A percentile compares a stretch with the other conserved stretches of the same genome.
phyloP scores from a whole-genome alignment of 92 coral and sea anemone species.

The Parazoanthus swiftii region DNA sequence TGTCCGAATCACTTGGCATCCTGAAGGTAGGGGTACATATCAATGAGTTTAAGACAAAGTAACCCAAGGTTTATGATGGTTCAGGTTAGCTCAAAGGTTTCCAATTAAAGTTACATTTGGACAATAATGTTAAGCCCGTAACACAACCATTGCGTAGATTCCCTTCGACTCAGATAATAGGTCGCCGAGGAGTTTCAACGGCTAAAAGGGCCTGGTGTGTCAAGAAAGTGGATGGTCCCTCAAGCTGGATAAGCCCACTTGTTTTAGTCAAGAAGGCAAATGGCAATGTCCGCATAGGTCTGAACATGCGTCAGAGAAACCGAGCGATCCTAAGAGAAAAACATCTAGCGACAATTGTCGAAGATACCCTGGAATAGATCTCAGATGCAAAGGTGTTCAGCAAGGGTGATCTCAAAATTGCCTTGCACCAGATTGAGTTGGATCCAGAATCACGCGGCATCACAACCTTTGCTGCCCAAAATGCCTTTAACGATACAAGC shows the following conservation, averaged over 20 bases:
- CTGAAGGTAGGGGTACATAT: conserved; percentile 9
- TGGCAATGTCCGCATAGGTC: conserved; percentile 55
- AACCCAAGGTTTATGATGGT: conserved; percentile 47
- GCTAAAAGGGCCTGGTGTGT: conserved; percentile 50
- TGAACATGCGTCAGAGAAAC: conserved; percentile 65
- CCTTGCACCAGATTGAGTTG: conserved; percentile 64
- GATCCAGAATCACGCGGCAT: conserved; percentile 67
- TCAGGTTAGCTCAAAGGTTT: conserved; percentile 48
- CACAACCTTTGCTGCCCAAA: conserved; percentile 64
- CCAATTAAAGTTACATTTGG: conserved; percentile 47
- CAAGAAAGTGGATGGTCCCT: conserved; percentile 10
- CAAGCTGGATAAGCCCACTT: conserved; percentile 55
- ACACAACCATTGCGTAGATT: conserved; percentile 36
- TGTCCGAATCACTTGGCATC: conserved; percentile 18
- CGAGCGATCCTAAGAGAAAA: conserved; percentile 57
- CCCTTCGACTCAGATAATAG: conserved; percentile 49
- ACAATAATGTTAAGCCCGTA: conserved; percentile 27
- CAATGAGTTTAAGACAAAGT: conserved; percentile 12
- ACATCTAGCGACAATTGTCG: conserved; percentile 62
- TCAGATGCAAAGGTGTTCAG: conserved; percentile 59
- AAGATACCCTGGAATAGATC: conserved; percentile 65
- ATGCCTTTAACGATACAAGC: conserved; percentile 23
- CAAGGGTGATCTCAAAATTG: conserved; percentile 59
- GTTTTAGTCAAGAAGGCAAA: conserved; percentile 61
- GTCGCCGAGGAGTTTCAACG: conserved; percentile 49